Evolutionary conservation across 2,113 vertebrate genomes (phyloP).

Genomic region (Misgurnus mizolepis): DNA sequence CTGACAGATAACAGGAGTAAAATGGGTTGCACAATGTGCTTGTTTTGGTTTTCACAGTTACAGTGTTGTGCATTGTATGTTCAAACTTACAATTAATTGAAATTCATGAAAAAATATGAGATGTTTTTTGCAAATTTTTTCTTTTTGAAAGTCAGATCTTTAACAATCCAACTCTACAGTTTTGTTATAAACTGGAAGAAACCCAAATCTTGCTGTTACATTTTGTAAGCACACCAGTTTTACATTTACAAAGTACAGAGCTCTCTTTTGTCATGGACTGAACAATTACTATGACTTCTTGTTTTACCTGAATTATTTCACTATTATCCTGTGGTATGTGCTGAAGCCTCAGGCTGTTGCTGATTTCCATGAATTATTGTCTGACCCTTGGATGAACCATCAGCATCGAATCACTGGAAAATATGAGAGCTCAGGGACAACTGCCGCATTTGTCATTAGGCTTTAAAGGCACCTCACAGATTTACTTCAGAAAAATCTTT

Average conservation of each 20-base stretch:
- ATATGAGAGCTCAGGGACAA: slow-evolving; percentile 31
- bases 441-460: slow-evolving; percentile 56
- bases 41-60: no score
- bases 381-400: slow-evolving; percentile 58
- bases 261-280: slow-evolving; percentile 25
- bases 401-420: slow-evolving; percentile 56
- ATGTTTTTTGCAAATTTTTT: no score
- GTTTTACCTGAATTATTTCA: slow-evolving; percentile 54
- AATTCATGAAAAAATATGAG: no score
- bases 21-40: no score
- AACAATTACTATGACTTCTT: slow-evolving; percentile 43
- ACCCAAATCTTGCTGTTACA: neutral
- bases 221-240: neutral
- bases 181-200: no score
- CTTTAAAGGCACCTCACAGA: slow-evolving; percentile 32
- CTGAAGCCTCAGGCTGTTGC: slow-evolving; percentile 43
- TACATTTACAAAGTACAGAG: neutral
- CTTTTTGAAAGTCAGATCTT: no score
- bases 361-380: slow-evolving; percentile 54
- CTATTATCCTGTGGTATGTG: slow-evolving; percentile 45
- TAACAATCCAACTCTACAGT: no score
- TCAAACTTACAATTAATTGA: no score
- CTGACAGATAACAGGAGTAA: no score
- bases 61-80: no score
- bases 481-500: slow-evolving; percentile 46